These are phyloP conservation scores for Chelonoidis abingdonii DNA, from an alignment of 2,113 vertebrate species.

Conservation along the genomic window DNA sequence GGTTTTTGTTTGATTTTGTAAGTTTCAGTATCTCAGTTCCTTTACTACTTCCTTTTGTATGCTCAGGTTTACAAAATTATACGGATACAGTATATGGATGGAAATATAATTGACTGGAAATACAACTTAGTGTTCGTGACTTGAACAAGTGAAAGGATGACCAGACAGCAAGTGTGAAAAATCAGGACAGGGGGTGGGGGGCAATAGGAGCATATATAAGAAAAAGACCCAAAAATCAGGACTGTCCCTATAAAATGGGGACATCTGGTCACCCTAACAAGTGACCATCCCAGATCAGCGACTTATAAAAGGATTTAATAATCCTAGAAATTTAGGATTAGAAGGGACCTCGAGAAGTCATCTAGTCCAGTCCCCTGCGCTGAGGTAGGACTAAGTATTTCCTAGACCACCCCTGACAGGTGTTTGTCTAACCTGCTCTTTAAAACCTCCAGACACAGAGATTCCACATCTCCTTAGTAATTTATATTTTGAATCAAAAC, in stretches of 20 bases:
- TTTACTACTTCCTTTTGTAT: background rate
- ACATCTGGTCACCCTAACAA: background rate
- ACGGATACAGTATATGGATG: background rate
- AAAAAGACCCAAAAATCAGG: no score
- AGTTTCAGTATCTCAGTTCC: background rate
- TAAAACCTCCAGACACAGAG: no score
- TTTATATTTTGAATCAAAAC: background rate
- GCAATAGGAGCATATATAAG: no score
- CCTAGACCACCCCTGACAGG: no score
- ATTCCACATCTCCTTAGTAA: background rate
- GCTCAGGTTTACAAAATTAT: background rate
- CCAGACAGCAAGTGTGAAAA: no score
- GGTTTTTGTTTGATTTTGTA: background rate
- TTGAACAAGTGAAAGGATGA: background rate
- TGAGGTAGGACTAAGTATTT: no score
- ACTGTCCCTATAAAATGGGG: no score
- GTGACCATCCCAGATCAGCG: background rate
- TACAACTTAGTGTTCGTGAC: background rate
- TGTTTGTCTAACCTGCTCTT: no score
- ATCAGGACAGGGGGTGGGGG: no score
- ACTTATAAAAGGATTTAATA: background rate
- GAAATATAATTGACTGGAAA: background rate
- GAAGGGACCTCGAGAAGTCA: no score
- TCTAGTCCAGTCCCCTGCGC: no score
- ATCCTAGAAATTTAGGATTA: background rate